These are phyloP conservation scores for Verasper variegatus DNA, from an alignment of 2,113 vertebrate species.

Conservation along the genomic window DNA sequence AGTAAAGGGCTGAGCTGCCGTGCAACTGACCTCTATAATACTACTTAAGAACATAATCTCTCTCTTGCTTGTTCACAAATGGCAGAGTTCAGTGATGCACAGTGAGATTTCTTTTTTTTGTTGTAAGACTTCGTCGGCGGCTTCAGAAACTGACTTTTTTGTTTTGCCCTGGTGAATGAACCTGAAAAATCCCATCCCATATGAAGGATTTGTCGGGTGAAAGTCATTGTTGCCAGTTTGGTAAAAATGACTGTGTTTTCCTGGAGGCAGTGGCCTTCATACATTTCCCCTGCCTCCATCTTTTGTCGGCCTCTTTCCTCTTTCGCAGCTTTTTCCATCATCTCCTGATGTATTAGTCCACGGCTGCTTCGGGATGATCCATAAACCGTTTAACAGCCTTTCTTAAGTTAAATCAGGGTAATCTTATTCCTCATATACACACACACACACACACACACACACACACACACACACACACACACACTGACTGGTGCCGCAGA, in stretches of 20 bases:
- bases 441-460: slow-evolving; percentile 10
- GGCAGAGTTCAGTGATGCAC: background rate
- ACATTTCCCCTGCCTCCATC: slow-evolving; percentile 20
- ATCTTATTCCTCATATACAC: slow-evolving; percentile 75
- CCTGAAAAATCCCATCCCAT: background rate
- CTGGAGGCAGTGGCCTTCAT: slow-evolving; percentile 2
- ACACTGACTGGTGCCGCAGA: slow-evolving; percentile 52
- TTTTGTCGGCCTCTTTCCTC: slow-evolving; percentile 22
- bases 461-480: slow-evolving; percentile 25
- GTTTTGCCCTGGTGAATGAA: no score
- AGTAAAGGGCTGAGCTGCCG: slow-evolving; percentile 45
- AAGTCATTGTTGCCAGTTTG: slow-evolving; percentile 5
- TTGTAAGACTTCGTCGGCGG: background rate
- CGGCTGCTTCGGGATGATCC: slow-evolving; percentile 70
- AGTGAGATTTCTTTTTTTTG: background rate
- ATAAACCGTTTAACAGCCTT: slow-evolving; percentile 79
- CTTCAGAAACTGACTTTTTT: no score
- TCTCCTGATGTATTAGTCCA: slow-evolving; percentile 67
- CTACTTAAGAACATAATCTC: slow-evolving; percentile 28
- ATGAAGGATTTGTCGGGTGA: background rate
- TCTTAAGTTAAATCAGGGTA: slow-evolving; percentile 78
- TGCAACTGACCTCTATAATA: background rate
- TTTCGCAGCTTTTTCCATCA: slow-evolving; percentile 43
- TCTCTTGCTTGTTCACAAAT: slow-evolving; percentile 7
- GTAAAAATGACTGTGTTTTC: background rate